Percentiles rank a stretch among this genome's conserved stretches.
These are phyloP conservation scores for Cosmopolites sordidus DNA, from an alignment of 2,888 invertebrate species.

Conservation along the genomic window DNA sequence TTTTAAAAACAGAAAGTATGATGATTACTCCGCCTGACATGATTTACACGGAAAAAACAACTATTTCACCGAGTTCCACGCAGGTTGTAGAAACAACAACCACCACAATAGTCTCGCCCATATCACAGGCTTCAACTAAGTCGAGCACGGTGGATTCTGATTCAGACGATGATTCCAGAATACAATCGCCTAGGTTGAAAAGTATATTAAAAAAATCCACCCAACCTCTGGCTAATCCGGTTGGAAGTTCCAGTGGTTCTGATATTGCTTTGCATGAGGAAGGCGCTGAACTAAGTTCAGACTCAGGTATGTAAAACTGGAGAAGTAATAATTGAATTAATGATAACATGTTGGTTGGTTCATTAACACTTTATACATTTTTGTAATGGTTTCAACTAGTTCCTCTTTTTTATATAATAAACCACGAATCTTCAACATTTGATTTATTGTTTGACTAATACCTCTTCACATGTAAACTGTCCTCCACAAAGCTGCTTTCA, in stretches of 20 bases:
- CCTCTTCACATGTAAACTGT: too few species aligned
- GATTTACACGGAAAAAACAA: slow-evolving; percentile 31
- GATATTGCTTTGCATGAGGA: slow-evolving; percentile 61
- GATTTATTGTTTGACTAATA: too few species aligned
- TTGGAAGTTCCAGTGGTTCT: slow-evolving; percentile 61
- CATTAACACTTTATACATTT: too few species aligned
- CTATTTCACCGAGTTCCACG: slow-evolving; percentile 31
- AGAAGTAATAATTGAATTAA: too few species aligned
- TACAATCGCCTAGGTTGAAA: slow-evolving; percentile 40
- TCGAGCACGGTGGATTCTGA: slow-evolving; percentile 46
- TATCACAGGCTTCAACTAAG: slow-evolving; percentile 40
- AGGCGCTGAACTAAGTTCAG: slow-evolving; percentile 57
- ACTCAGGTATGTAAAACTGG: slow-evolving; percentile 58
- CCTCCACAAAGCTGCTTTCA: too few species aligned
- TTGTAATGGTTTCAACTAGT: too few species aligned
- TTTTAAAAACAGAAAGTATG: slow-evolving; percentile 44
- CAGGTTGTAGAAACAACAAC: slow-evolving; percentile 34
- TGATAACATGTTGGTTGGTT: too few species aligned
- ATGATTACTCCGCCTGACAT: slow-evolving; percentile 38
- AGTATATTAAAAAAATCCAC: slow-evolving; percentile 45
- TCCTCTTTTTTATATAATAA: too few species aligned
- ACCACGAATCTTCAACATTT: too few species aligned
- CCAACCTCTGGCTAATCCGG: slow-evolving; percentile 44
- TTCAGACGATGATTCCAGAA: slow-evolving; percentile 46
- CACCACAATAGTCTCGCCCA: slow-evolving; percentile 39